Base-by-base conservation (phyloP, 2,888 invertebrate species). In the Dexiosoma caninum region DNA sequence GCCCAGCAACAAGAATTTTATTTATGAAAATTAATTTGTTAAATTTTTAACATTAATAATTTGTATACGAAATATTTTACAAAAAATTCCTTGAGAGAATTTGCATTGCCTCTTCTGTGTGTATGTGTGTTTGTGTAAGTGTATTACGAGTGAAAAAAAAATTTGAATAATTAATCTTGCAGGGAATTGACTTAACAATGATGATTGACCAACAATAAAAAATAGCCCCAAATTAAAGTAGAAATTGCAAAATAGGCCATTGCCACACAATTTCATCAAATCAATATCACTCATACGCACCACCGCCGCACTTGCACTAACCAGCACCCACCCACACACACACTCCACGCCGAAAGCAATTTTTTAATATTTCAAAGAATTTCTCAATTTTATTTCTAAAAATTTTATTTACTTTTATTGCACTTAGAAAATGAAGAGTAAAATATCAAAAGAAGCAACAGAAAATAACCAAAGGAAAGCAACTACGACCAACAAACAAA, bases 351-450 rank as follows among this genome's bases (percentile, higher is more conserved):
- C 7, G 30, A 19, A 37, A 23, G 21, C 42, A 23, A 55, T 9
- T 16, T 35, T 21, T 46, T 32, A 53, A 53, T 27, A 66, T 64
- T 51, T 66, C 59, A 49, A 66, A 72, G 67, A 44, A 72, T 19
- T 55, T 74, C 53, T 51, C 55, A 72, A 64, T 59, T 75, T 64
- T 75, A 72, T 44, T 72, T 69, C n/a, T 16, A 72, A 72, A 72
- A 51, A n/a, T n/a, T 67, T 55, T 72, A 81, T 81, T 74, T 81
- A 64, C 77, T 81, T 81, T 76, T 77, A 81, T 77, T 51, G 64
- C 81, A 27, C 7, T 32, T 14, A 12, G 37, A 23, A 37, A 37
- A 44, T 57, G 23, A 2, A 44, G 35, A 53, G 12, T 37, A 16
- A 3, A 46, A 3, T 16, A 67, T 44, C 16, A 2, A 16, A 40